Evolutionary conservation across 2,888 invertebrate genomes (phyloP).

Genomic region (Macaria liturata): DNA sequence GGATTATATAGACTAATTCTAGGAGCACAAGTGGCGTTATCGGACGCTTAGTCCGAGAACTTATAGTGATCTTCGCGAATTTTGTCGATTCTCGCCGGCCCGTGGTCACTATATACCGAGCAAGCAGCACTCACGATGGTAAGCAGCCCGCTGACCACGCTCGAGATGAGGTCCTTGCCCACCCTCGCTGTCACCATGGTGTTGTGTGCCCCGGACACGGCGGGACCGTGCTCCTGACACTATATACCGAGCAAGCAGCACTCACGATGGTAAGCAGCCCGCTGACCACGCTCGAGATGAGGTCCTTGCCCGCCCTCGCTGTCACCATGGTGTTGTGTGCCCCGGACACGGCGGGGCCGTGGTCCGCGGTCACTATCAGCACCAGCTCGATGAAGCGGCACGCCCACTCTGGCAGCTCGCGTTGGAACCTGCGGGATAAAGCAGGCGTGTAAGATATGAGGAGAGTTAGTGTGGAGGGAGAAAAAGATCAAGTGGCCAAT

Average conservation of each 20-base stretch:
- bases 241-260: constrained; percentile 35
- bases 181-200: constrained; percentile 99
- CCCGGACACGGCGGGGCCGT: constrained; percentile 99
- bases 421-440: constrained; percentile 88
- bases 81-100: no score
- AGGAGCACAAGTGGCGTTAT: no score
- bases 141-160: constrained; percentile 96
- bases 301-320: constrained; percentile 98
- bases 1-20: no score
- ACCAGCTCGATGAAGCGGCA: constrained; percentile 99
- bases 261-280: constrained; percentile 98
- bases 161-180: constrained; percentile 98
- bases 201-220: constrained; percentile 98
- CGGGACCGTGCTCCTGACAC: constrained; percentile 83
- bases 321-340: constrained; percentile 99
- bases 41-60: no score
- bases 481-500: no score
- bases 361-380: constrained; percentile 99
- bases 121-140: constrained; percentile 91
- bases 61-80: no score
- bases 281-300: constrained; percentile 97
- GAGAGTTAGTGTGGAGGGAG: no score
- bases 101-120: no score
- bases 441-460: no score
- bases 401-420: constrained; percentile 96